A percentile compares a stretch with the other conserved stretches of the same genome.
phyloP scores from a whole-genome alignment of 2,113 vertebrate species.

The Alaudala cheleensis region DNA sequence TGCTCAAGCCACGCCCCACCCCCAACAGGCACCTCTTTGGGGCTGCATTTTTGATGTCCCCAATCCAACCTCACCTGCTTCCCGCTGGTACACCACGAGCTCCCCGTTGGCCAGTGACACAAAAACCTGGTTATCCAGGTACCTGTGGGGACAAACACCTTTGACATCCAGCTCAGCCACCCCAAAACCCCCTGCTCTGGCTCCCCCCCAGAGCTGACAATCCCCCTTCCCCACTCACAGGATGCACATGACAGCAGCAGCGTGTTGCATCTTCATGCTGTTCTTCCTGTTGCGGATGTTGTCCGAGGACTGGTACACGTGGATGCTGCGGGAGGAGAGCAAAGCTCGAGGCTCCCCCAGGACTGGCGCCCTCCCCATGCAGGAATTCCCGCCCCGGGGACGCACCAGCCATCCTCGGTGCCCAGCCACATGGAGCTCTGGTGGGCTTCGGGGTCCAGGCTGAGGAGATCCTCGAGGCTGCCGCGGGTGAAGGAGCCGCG shows the following conservation, averaged over 20 bases:
- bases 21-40: too few relatives aligned
- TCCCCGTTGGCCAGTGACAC: conserved; percentile 95
- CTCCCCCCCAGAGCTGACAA: accelerated
- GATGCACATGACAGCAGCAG: conserved; percentile 90
- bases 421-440: conserved; percentile 99
- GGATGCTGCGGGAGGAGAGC: conserved; percentile 79
- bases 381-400: neutral
- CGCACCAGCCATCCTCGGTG: conserved; percentile 95
- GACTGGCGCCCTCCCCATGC: accelerated
- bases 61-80: conserved; percentile 79
- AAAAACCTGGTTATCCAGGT: conserved; percentile 96
- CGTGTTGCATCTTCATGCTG: conserved; percentile 98
- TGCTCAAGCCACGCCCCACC: neutral
- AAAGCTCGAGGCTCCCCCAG: neutral
- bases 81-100: conserved; percentile 92
- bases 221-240: conserved; percentile 76
- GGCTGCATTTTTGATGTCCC: neutral
- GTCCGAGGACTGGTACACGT: conserved; percentile 97
- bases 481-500: conserved; percentile 92
- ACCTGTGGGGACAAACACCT: conserved; percentile 71
- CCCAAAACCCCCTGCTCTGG: neutral
- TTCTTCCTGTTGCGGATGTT: conserved; percentile 98
- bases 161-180: neutral
- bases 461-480: conserved; percentile 95
- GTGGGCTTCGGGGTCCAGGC: conserved; percentile 91